A percentile compares a stretch with the other conserved stretches of the same genome.
Evolutionary conservation across 1,140 invertebrate species (phyloP).

Genomic region (Cydia pomonella): DNA sequence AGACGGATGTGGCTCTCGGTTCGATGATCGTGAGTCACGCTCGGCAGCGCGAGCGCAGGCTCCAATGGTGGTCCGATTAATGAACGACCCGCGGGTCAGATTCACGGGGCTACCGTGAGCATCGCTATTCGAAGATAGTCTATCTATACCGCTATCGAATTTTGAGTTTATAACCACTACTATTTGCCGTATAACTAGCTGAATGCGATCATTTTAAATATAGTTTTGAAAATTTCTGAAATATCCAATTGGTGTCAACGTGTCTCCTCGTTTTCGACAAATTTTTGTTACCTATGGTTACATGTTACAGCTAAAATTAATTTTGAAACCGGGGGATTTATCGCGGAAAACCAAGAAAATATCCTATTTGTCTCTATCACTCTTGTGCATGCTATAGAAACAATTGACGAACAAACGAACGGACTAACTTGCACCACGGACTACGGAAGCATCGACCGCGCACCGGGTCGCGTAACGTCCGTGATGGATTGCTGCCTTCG

Average conservation of each 20-base stretch:
- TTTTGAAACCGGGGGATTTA: no score
- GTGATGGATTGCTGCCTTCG: constrained; percentile 35
- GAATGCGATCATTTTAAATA: no score
- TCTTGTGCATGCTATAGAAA: no score
- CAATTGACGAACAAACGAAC: no score
- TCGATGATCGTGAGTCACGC: constrained; percentile 67
- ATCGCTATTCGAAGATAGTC: not conserved
- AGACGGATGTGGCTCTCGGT: constrained; percentile 50
- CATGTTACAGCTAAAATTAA: no score
- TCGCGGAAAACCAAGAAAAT: no score
- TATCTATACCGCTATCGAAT: not conserved
- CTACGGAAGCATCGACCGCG: constrained; percentile 43
- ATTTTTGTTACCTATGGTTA: no score
- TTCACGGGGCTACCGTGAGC: not conserved
- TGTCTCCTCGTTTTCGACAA: no score
- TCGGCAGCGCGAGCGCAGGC: constrained; percentile 49
- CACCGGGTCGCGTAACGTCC: constrained; percentile 34
- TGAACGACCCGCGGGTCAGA: constrained; percentile 40
- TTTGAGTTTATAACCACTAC: not conserved
- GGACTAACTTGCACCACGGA: constrained; percentile 34
- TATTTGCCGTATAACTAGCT: not conserved
- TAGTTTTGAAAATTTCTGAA: no score
- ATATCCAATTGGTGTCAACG: no score
- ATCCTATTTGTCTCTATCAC: no score
- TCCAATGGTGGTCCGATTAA: constrained; percentile 45